Conservation (phyloP, 2,113 vertebrate genomes). For the Pionites leucogaster region DNA sequence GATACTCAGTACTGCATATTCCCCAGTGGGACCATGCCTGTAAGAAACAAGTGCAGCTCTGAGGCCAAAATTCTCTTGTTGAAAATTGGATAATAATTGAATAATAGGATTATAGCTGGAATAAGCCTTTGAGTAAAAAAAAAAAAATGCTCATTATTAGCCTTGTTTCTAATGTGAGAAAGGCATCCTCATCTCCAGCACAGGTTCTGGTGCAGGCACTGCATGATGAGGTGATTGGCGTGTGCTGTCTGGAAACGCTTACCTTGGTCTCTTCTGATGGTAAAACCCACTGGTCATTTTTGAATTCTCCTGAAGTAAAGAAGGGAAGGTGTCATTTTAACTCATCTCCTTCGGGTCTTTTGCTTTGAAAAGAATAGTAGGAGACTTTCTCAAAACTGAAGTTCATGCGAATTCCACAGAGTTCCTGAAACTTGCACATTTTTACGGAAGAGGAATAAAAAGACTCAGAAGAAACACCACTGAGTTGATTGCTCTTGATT, state of each 20-base stretch:
- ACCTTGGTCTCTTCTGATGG: neutral
- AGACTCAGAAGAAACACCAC: neutral
- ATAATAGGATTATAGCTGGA: neutral
- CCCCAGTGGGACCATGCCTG: neutral
- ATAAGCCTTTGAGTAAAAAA: neutral
- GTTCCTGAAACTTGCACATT: neutral
- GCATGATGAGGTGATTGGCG: accelerated
- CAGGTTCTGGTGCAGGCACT: neutral
- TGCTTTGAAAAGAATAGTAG: neutral
- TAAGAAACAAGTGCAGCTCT: neutral
- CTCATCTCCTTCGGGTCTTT: neutral
- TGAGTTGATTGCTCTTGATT: neutral
- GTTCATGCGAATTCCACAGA: neutral
- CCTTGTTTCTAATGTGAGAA: neutral
- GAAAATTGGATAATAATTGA: neutral
- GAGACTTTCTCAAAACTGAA: neutral
- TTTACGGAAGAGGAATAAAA: neutral
- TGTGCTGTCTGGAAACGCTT: neutral
- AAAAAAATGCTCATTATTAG: neutral
- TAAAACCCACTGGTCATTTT: neutral
- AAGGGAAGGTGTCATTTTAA: neutral
- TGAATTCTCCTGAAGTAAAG: neutral
- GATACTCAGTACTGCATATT: neutral
- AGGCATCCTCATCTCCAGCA: neutral
- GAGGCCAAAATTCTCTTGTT: neutral